Conservation (phyloP, 2,113 vertebrate species). For the Etia nguti region DNA sequence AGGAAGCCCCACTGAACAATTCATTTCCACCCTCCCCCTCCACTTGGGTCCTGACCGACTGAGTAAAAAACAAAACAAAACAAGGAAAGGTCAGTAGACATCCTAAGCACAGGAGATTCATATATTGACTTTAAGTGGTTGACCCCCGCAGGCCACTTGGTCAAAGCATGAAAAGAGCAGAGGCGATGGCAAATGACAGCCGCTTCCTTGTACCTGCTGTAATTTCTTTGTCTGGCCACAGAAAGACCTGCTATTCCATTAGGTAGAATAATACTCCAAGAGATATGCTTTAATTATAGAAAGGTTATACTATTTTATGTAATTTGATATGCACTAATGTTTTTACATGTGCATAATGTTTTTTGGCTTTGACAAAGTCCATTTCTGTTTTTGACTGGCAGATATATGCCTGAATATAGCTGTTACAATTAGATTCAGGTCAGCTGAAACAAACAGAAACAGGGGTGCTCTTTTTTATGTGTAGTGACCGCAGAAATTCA, state of each 20-base stretch:
- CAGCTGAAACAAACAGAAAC: constrained; percentile 42
- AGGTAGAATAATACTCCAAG: not conserved
- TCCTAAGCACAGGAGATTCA: not conserved
- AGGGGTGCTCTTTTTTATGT: constrained; percentile 22
- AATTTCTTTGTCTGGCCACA: constrained; percentile 28
- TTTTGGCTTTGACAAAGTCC: not conserved
- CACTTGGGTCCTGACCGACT: not conserved
- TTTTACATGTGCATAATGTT: not conserved
- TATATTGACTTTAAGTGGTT: constrained; percentile 22
- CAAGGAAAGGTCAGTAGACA: constrained; percentile 34
- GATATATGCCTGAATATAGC: not conserved
- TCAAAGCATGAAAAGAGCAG: constrained; percentile 35
- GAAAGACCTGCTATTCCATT: not conserved
- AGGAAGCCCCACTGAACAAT: not conserved
- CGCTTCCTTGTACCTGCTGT: not conserved
- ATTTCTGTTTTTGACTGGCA: not conserved
- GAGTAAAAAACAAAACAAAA: not conserved
- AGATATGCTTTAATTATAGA: not conserved
- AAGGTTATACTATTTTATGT: not conserved
- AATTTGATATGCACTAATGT: not conserved
- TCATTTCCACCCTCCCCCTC: not conserved
- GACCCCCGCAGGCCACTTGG: not conserved
- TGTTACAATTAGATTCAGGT: constrained; percentile 48
- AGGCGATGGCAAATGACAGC: not conserved
- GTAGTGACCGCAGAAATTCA: constrained; percentile 12